These are phyloP conservation scores for Pogonophryne albipinna DNA, from an alignment of 2,797 vertebrate genomes.

Conservation along the genomic window DNA sequence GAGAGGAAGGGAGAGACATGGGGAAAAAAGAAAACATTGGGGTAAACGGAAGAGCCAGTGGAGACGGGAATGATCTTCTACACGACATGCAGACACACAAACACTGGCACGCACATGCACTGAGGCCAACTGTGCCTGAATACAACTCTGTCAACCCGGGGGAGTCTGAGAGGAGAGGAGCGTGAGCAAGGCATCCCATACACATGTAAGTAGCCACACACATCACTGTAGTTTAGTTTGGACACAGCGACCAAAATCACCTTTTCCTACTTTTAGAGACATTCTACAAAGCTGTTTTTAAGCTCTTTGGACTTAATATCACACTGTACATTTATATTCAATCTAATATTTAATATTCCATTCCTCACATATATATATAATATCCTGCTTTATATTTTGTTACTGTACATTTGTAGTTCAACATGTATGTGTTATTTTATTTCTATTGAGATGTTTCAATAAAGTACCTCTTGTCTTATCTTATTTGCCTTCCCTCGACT, in stretches of 20 bases:
- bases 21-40: slow-evolving; percentile 40
- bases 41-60: slow-evolving; percentile 35
- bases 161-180: slow-evolving; percentile 48
- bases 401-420: too few relatives aligned
- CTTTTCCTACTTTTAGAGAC: neutral
- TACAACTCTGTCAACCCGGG: slow-evolving; percentile 59
- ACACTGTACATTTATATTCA: too few relatives aligned
- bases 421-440: too few relatives aligned
- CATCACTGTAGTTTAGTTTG: neutral
- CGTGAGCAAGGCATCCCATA: slow-evolving; percentile 21
- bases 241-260: neutral
- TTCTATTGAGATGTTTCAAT: too few relatives aligned
- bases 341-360: too few relatives aligned
- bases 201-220: slow-evolving; percentile 1
- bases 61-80: slow-evolving; percentile 27
- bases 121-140: slow-evolving; percentile 54
- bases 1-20: slow-evolving; percentile 44
- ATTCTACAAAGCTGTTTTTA: neutral
- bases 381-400: too few relatives aligned
- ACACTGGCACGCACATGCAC: slow-evolving; percentile 49
- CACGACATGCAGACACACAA: slow-evolving; percentile 42
- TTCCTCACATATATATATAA: too few relatives aligned
- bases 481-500: neutral
- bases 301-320: too few relatives aligned
- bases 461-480: neutral